These are phyloP conservation scores for Pogonocichla stellata DNA, from an alignment of 2,113 vertebrate genomes.

Conservation along the genomic window DNA sequence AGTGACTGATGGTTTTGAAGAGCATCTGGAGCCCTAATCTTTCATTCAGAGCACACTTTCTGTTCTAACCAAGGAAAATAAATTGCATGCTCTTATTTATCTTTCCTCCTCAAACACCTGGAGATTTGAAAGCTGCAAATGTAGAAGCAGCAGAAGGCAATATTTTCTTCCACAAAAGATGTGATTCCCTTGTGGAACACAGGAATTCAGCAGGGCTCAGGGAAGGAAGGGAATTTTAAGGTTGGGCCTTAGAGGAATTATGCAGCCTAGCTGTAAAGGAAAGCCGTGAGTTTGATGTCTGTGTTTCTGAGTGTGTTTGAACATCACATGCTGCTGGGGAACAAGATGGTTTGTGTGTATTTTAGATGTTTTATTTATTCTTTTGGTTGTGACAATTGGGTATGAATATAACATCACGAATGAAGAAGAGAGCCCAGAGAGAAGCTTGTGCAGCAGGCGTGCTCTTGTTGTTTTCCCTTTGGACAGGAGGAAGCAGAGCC, in stretches of 20 bases:
- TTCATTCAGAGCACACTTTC: background rate
- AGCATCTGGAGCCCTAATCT: background rate
- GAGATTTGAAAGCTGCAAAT: slow-evolving; percentile 4
- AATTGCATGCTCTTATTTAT: background rate
- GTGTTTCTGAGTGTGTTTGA: background rate
- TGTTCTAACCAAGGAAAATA: background rate
- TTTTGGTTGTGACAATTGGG: background rate
- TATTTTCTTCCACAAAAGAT: background rate
- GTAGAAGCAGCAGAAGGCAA: background rate
- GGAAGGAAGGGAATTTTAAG: background rate
- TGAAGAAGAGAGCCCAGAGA: background rate
- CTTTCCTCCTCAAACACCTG: background rate
- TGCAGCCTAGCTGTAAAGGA: background rate
- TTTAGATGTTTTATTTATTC: slow-evolving; percentile 8
- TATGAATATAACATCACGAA: background rate
- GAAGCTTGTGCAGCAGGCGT: background rate
- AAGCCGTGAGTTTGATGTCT: background rate
- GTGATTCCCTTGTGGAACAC: background rate
- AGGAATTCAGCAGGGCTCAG: background rate
- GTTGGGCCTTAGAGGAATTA: background rate
- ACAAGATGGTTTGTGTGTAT: background rate
- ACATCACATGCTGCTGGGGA: background rate
- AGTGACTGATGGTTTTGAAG: background rate
- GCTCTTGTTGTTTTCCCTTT: background rate
- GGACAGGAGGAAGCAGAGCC: background rate